Percentiles rank a stretch among this genome's conserved stretches.
These are phyloP conservation scores for Danio aesculapii DNA, from an alignment of 2,797 vertebrate genomes.

Conservation along the genomic window DNA sequence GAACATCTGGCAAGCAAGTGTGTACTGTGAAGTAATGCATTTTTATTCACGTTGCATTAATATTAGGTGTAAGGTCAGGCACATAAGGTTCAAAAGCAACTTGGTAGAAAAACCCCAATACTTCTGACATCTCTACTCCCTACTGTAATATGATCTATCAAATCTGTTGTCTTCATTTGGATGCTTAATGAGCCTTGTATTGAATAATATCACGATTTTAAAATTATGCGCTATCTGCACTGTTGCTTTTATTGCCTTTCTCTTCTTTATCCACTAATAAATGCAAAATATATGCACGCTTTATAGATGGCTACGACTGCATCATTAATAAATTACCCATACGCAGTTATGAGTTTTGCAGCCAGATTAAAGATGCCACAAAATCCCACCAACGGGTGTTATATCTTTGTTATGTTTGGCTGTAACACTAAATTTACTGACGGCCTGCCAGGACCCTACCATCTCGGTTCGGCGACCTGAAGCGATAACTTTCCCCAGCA, in stretches of 20 bases:
- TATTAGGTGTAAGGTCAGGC: not conserved
- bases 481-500: slow-evolving; percentile 25
- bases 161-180: slow-evolving; percentile 24
- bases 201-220: slow-evolving; percentile 17
- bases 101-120: not conserved
- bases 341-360: slow-evolving; percentile 18
- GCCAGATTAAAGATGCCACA: slow-evolving; percentile 19
- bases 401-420: slow-evolving; percentile 10
- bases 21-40: not conserved
- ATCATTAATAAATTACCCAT: slow-evolving; percentile 12
- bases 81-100: not conserved
- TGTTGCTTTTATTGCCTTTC: not conserved
- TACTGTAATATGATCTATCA: not conserved
- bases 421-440: slow-evolving; percentile 15
- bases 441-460: slow-evolving; percentile 11
- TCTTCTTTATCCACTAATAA: slow-evolving; percentile 21
- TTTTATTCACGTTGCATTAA: not conserved
- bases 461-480: slow-evolving; percentile 26
- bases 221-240: not conserved
- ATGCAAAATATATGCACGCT: slow-evolving; percentile 15
- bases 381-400: slow-evolving; percentile 1
- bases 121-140: not conserved
- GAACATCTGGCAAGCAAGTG: not conserved
- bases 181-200: slow-evolving; percentile 28
- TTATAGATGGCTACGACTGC: slow-evolving; percentile 23